Evolutionary conservation across 2,888 invertebrate genomes (phyloP).

Genomic region (Ormyrus labotus): DNA sequence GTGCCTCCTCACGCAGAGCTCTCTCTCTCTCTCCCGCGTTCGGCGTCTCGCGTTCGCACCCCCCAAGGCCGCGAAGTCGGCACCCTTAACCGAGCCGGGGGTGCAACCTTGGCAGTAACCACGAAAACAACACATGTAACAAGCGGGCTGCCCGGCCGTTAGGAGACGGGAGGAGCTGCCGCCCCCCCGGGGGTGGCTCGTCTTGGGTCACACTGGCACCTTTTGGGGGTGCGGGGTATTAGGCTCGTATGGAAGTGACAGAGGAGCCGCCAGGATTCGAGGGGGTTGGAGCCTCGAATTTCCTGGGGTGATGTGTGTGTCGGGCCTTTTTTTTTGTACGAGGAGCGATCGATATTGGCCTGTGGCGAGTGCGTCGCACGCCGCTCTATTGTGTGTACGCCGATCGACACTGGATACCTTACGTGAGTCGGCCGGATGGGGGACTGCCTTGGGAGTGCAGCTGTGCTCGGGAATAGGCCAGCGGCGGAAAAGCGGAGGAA

Average conservation of each 20-base stretch:
- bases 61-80: background rate
- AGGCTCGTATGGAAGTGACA: slow-evolving; percentile 61
- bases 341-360: slow-evolving; percentile 11
- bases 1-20: background rate
- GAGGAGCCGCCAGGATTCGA: slow-evolving; percentile 51
- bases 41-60: background rate
- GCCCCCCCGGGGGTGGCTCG: background rate
- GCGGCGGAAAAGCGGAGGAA: no score
- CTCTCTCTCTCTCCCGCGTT: background rate
- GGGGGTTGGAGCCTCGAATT: slow-evolving; percentile 56
- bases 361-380: background rate
- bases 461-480: no score
- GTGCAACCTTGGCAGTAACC: slow-evolving; percentile 58
- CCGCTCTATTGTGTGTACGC: no score
- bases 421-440: no score
- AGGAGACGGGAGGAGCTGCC: slow-evolving; percentile 59
- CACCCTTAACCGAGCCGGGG: background rate
- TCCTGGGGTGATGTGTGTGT: slow-evolving; percentile 25
- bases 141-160: slow-evolving; percentile 65
- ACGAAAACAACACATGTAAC: slow-evolving; percentile 70
- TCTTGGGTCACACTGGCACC: slow-evolving; percentile 46
- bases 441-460: no score
- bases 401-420: no score
- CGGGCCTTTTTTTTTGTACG: background rate
- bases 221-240: slow-evolving; percentile 68